Conservation (phyloP, 2,888 invertebrate genomes). For the Sturmia bella region DNA sequence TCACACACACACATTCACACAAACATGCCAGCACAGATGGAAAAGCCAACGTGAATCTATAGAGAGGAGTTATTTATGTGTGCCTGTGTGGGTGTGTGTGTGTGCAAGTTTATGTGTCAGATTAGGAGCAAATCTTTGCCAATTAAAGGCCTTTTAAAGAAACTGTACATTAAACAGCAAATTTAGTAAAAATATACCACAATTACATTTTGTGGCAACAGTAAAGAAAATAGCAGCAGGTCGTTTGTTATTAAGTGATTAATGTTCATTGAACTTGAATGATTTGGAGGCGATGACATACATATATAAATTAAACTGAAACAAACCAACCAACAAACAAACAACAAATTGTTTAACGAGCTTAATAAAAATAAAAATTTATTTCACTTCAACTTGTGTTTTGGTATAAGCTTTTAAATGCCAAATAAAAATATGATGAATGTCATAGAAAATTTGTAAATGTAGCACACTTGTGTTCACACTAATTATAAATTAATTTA, state of each 20-base stretch:
- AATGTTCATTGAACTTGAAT: constrained; percentile 55
- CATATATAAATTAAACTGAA: not conserved
- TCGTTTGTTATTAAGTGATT: constrained; percentile 42
- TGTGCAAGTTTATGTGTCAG: not conserved
- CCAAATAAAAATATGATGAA: too few relatives aligned
- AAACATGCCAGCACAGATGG: not conserved
- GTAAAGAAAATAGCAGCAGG: constrained; percentile 7
- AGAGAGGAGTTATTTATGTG: not conserved
- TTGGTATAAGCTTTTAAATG: too few relatives aligned
- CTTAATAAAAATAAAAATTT: too few relatives aligned
- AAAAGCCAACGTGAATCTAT: not conserved
- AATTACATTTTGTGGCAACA: not conserved
- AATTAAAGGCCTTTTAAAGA: constrained; percentile 38
- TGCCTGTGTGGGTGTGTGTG: not conserved
- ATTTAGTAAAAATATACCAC: not conserved
- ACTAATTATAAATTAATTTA: too few relatives aligned
- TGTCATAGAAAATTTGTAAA: too few relatives aligned
- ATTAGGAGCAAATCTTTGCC: constrained; percentile 30
- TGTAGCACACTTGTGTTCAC: too few relatives aligned
- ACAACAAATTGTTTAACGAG: too few relatives aligned
- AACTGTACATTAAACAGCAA: constrained; percentile 11
- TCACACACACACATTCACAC: not conserved
- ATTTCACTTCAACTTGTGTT: too few relatives aligned
- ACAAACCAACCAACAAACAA: too few relatives aligned
- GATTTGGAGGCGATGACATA: not conserved